These are phyloP conservation scores for Morbakka virulenta DNA, from an alignment of 30 jellyfish, hydroid and myxozoan genomes.

Conservation along the genomic window DNA sequence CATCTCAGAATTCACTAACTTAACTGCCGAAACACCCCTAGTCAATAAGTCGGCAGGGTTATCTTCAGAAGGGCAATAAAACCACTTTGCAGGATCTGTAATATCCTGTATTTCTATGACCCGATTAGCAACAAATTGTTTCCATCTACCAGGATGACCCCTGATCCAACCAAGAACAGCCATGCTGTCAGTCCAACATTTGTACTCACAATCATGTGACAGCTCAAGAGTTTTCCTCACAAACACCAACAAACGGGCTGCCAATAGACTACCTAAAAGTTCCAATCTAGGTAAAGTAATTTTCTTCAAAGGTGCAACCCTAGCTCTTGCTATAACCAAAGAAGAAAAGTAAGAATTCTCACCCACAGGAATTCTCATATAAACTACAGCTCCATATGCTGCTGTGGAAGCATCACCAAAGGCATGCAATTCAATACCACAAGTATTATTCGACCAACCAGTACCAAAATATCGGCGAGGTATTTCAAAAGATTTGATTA, in stretches of 20 bases:
- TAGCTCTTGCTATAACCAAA: neutral
- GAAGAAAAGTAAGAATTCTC: neutral
- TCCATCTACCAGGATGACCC: neutral
- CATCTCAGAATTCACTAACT: neutral
- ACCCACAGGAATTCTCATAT: neutral
- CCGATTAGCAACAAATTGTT: slow-evolving; percentile 6
- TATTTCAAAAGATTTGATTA: neutral
- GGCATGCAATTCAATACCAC: neutral
- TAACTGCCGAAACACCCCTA: neutral
- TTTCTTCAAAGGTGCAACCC: neutral
- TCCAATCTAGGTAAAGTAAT: neutral
- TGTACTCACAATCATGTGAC: neutral
- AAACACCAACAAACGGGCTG: neutral
- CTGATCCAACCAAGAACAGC: neutral
- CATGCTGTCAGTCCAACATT: neutral
- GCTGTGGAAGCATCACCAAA: slow-evolving; percentile 18
- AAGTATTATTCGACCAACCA: neutral
- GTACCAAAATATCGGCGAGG: neutral
- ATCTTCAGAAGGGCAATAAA: neutral
- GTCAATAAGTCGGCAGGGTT: neutral
- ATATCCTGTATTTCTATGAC: neutral
- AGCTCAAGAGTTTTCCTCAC: neutral
- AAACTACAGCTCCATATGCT: neutral
- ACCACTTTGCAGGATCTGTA: neutral
- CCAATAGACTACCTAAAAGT: neutral